Evolutionary conservation across 2,888 invertebrate genomes (phyloP), one percentile per base, ranked within the genome.

Genomic region (Ectemnius continuus): DNA sequence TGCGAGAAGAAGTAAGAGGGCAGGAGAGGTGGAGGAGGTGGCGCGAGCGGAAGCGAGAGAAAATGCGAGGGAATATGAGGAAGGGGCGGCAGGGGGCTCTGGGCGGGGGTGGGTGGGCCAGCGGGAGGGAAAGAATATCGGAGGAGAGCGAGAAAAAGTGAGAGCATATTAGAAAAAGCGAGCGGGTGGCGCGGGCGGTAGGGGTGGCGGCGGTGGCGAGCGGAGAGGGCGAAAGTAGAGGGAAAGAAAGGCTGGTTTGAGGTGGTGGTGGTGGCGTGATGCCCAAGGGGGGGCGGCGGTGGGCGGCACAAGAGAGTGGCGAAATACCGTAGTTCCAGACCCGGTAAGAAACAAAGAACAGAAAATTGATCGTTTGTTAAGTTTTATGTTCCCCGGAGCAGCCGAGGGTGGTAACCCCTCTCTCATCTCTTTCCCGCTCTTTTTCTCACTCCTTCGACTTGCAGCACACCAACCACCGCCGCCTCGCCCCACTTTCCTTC

Each of bases 321-420:
- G 80, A 78, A 80, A 80, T 82, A 77, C 76, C 78, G 79, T 77
- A 75, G 80, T 81, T 81, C 68, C 79, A 77, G 78, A 63, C 80
- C 36, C 75, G 84, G 80, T 83, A 86, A 86, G 86, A 85, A 87
- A 89, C 88, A 88, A 88, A 88, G 88, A 87, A 83, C 84, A 85
- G 86, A 89, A 88, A 89, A 88, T 88, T 88, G 87, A 88, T 89
- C 88, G 88, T 89, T 88, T 86, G 88, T 89, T 88, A 88, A 88
- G 88, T 88, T 88, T 88, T 86, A 88, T 86, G 84, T 85, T 86
- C 85, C 83, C 76, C 80, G 78, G 73, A 76, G 74, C 77, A 73
- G 76, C 75, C 60, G 64, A 65, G 69, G 76, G 75, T 69, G 79
- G 67, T 72, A 73, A 77, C 20, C 14, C 45, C 16, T 26, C 61